Evolutionary conservation across 2,797 vertebrate genomes (phyloP).

Genomic region (Enteromius afrohamiltoni): DNA sequence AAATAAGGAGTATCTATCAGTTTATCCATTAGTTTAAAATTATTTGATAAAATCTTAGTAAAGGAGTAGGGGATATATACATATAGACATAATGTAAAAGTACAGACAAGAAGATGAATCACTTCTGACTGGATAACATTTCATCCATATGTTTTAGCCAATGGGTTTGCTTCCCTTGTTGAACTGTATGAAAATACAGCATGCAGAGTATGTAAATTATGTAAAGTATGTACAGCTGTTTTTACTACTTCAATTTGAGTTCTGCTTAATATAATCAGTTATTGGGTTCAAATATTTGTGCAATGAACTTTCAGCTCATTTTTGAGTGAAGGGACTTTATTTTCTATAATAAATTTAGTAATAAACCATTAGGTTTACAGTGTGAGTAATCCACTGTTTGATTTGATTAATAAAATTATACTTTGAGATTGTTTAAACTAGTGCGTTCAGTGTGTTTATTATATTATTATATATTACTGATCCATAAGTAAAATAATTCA

Average conservation of each 20-base stretch:
- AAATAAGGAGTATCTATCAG: not conserved
- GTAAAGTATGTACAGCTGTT: not conserved
- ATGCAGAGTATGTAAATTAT: too few species aligned
- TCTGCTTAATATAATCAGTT: not conserved
- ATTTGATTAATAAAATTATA: not conserved
- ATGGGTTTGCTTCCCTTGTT: not conserved
- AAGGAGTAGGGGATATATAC: too few species aligned
- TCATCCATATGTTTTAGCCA: not conserved
- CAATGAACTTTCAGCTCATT: not conserved
- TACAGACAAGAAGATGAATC: not conserved
- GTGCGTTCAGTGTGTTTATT: not conserved
- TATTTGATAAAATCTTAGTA: too few species aligned
- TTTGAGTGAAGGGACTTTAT: not conserved
- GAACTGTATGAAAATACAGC: not conserved
- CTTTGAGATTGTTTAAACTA: not conserved
- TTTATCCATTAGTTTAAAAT: too few species aligned
- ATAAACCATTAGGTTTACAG: not conserved
- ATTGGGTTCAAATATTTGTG: not conserved
- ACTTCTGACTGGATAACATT: not conserved
- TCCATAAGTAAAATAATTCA: not conserved
- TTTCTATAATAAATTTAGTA: not conserved
- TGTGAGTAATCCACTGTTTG: not conserved
- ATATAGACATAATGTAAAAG: not conserved
- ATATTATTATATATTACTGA: not conserved
- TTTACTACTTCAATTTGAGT: not conserved